Evolutionary conservation across 2,888 invertebrate species (phyloP), one percentile per base, ranked within the genome.

Genomic region (Zootermopsis nevadensis): DNA sequence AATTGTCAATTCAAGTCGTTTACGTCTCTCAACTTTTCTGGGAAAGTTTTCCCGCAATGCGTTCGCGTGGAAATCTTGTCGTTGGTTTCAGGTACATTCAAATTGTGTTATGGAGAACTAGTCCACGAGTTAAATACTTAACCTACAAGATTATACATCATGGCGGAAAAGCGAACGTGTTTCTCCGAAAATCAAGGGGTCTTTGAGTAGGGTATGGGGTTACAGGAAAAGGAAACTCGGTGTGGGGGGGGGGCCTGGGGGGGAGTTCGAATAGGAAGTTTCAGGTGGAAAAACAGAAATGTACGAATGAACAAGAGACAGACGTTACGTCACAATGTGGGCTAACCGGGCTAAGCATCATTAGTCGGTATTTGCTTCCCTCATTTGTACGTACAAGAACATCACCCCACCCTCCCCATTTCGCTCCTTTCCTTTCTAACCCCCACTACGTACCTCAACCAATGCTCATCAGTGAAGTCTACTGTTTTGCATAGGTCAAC

Each of bases 301-400:
- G 81, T 72, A 79, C 38, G 60, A 53, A 53, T 48, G 48, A 55
- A 53, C 53, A 77, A 69, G 30, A 69, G 81, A 31, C 15, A 53
- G 69, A 81, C 77, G 69, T 82, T 55, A 67, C 77, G 82, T 82
- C 69, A 82, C 77, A 79, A 77, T 82, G 82, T 82, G 77, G 67
- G 79, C 77, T 82, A 82, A 82, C 82, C 81, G 35, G 81, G 83
- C 83, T 84, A 84, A 84, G 84, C 84, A 83, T 84, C 84, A 84
- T 84, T 84, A 84, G 84, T 84, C 84, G 84, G 81, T 84, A 84
- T 84, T 84, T 84, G 83, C 84, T 84, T 83, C 77, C 77, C 84
- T 81, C 81, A 80, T 83, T 83, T 81, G 82, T 55, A 79, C 67
- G 81, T 72, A 83, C 84, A 84, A 84, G 84, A 83, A 83, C 83